phyloP scores from a whole-genome alignment of 2,113 vertebrate genomes.

The Climacteris rufus region DNA sequence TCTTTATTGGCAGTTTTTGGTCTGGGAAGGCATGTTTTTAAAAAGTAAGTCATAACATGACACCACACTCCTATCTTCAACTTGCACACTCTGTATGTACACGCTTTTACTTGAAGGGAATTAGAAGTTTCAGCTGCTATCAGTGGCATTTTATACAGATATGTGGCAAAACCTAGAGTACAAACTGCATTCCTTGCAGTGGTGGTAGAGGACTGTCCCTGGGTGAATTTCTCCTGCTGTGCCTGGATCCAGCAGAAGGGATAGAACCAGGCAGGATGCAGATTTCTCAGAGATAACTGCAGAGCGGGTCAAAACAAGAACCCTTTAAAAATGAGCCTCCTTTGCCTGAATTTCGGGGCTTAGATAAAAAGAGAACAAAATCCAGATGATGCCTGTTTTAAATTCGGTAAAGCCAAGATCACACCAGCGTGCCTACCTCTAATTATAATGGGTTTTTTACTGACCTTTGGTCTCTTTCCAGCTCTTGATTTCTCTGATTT shows the following conservation, averaged over 20 bases:
- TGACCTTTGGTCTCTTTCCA: not conserved
- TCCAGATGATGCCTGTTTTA: not conserved
- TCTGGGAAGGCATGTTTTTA: not conserved
- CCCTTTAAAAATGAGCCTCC: not conserved
- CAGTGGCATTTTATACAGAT: not conserved
- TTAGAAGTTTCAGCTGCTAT: not conserved
- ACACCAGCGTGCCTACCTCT: not conserved
- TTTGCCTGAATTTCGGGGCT: not conserved
- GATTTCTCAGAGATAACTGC: slow-evolving; percentile 10
- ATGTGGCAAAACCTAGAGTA: not conserved
- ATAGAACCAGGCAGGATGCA: not conserved
- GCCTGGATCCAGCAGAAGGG: not conserved
- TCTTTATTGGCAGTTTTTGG: not conserved
- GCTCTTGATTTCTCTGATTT: not conserved
- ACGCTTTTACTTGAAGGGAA: not conserved
- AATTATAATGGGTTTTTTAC: not conserved
- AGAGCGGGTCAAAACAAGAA: slow-evolving; percentile 36
- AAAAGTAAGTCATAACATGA: not conserved
- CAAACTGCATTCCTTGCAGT: not conserved
- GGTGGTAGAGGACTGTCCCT: not conserved
- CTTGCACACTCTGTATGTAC: not conserved
- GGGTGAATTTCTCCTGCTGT: not conserved
- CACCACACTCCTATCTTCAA: not conserved
- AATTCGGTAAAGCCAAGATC: not conserved
- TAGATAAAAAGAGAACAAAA: not conserved